Evolutionary conservation across 23 tunicate species (phyloP), one percentile per base, ranked within the genome.

Genomic region (Ascidia mentula): DNA sequence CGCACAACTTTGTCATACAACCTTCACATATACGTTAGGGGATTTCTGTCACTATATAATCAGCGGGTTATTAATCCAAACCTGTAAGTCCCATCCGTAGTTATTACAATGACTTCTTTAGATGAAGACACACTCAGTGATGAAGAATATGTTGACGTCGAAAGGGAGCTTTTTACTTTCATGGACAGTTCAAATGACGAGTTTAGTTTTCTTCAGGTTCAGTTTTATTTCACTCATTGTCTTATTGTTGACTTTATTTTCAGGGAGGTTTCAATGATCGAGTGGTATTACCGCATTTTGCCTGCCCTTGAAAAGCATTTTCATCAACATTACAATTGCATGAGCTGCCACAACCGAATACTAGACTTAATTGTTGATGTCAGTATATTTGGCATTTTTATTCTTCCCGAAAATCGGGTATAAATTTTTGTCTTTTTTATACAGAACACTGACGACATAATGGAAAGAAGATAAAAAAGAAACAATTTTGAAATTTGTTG

Each of bases 301-400:
- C 87, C 97, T 20, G 74, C 90, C 8, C 71, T 91, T 33, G 97
- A 91, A 60, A 91, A 82, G 77, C 78, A 91, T 13, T 81, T 31
- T 40, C 85, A 86, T 45, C 37, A 60, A 40, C 75, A 81, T 45
- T 61, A 86, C 80, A 82, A 91, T 72, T 72, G 40, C 22, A 60
- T 83, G 39, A 37, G 78, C 6, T 91, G 90, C 59, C 90, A 85
- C 42, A 78, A 85, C 53, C 76, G 80, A 34, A 91, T 91, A 20
- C 36, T 86, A 2, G 97, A 91, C 53, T 6, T 85, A 31, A 46
- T 91, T 30, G 85, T 86, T 17, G 97, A 91, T 45, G 97, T 91
- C 53, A 85, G 97, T 86, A 35, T 38, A 18, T 15, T 28, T 20
- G 13, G 24, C 22, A 26, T 26, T 3, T 9, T 9, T 53, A 3